These are phyloP conservation scores for Lutjanus argentimaculatus DNA, from an alignment of 2,797 vertebrate species.

Conservation along the genomic window DNA sequence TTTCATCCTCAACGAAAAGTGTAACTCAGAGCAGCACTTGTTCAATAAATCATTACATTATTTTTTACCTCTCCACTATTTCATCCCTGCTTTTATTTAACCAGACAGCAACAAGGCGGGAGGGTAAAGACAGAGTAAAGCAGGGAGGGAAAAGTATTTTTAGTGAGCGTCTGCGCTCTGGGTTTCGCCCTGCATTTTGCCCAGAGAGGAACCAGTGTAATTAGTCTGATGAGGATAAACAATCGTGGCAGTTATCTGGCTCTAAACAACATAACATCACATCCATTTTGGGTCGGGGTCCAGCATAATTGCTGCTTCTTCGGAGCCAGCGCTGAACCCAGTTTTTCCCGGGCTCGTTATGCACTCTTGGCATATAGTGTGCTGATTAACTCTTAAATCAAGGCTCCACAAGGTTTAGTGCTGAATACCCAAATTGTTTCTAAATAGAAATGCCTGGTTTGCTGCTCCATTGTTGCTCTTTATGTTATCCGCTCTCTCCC, in stretches of 20 bases:
- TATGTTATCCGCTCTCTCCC: constrained; percentile 28
- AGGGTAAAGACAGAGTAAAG: constrained; percentile 29
- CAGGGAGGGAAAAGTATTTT: constrained; percentile 48
- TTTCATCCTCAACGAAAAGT: constrained; percentile 3
- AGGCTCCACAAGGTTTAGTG: constrained; percentile 60
- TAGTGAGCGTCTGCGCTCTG: constrained; percentile 40
- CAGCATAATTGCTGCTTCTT: constrained; percentile 67
- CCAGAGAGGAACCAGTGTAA: constrained; percentile 62
- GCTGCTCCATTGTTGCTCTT: constrained; percentile 54
- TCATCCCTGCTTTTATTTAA: constrained; percentile 28
- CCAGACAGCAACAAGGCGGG: constrained; percentile 13
- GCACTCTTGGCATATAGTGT: constrained; percentile 55
- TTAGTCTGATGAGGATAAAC: constrained; percentile 80
- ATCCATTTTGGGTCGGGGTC: constrained; percentile 67
- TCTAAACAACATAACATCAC: constrained; percentile 71
- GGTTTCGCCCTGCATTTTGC: constrained; percentile 48
- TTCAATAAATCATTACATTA: constrained; percentile 47
- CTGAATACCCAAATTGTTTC: constrained; percentile 70
- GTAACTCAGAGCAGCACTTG: constrained; percentile 19
- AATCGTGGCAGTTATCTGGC: constrained; percentile 75
- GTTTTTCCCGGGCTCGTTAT: constrained; percentile 68
- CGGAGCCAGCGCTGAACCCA: constrained; percentile 48
- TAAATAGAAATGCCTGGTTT: constrained; percentile 52
- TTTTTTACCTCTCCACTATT: constrained; percentile 4
- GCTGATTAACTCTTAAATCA: constrained; percentile 75